phyloP scores from a whole-genome alignment of 2,113 vertebrate genomes.

The Rhipidura dahli region DNA sequence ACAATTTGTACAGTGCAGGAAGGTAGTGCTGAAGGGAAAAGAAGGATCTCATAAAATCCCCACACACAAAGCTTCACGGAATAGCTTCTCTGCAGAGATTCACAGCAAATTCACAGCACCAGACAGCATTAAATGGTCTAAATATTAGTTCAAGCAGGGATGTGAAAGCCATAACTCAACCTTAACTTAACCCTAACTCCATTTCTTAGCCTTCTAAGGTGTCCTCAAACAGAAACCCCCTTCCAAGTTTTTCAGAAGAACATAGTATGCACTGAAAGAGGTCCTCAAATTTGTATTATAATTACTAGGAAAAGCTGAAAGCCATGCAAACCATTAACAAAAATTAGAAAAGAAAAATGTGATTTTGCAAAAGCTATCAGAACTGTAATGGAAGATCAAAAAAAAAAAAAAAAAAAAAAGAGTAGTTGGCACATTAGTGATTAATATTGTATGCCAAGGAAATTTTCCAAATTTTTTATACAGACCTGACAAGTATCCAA shows the following conservation, averaged over 20 bases:
- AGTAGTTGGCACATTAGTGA: neutral
- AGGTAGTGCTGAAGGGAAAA: neutral
- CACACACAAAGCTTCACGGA: neutral
- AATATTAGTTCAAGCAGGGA: neutral
- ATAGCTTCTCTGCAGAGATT: constrained; percentile 4
- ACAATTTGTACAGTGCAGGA: neutral
- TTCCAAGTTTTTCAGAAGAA: neutral
- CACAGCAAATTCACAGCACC: constrained; percentile 7
- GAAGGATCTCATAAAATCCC: neutral
- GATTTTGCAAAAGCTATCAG: neutral
- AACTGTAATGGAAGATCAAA: neutral
- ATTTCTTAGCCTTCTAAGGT: neutral
- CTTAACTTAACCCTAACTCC: neutral
- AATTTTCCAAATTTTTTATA: neutral
- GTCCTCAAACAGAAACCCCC: neutral
- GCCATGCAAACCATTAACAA: neutral
- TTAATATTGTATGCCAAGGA: neutral
- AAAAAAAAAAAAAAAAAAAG: neutral
- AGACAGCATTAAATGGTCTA: neutral
- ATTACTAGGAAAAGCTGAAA: neutral
- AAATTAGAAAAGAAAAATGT: neutral
- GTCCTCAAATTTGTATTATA: neutral
- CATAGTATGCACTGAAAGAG: neutral
- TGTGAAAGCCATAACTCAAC: neutral
- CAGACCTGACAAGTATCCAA: neutral